Conservation (phyloP, 1,140 invertebrate genomes). For the Planococcus citri region DNA sequence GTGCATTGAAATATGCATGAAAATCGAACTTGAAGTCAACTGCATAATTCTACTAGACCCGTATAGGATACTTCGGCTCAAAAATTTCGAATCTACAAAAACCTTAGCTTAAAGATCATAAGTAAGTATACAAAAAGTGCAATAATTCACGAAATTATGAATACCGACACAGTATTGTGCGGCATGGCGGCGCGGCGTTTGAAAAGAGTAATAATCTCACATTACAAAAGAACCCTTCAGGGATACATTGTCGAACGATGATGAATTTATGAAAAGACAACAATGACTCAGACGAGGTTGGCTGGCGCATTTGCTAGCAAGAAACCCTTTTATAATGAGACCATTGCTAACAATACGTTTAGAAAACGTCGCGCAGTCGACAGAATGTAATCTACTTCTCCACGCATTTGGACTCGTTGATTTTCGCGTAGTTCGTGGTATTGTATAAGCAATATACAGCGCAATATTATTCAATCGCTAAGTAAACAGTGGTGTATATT, state of each 20-base stretch:
- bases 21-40: no score
- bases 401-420: neutral
- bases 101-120: no score
- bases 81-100: no score
- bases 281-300: neutral
- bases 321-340: conserved; percentile 7
- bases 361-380: neutral
- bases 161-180: neutral
- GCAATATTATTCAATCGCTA: conserved; percentile 3
- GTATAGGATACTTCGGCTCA: no score
- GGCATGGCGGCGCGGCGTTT: neutral
- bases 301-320: neutral
- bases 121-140: no score
- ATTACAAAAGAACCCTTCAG: conserved; percentile 3
- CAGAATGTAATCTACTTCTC: neutral
- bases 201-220: neutral
- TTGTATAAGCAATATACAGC: neutral
- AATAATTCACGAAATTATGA: neutral
- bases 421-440: neutral
- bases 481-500: neutral
- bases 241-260: conserved; percentile 5
- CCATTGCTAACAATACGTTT: neutral
- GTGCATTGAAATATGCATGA: no score
- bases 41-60: no score
- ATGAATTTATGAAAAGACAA: conserved; percentile 8